Evolutionary conservation across 2,797 vertebrate genomes (phyloP), one percentile per base, ranked within the genome.

Genomic region (Avahi laniger): DNA sequence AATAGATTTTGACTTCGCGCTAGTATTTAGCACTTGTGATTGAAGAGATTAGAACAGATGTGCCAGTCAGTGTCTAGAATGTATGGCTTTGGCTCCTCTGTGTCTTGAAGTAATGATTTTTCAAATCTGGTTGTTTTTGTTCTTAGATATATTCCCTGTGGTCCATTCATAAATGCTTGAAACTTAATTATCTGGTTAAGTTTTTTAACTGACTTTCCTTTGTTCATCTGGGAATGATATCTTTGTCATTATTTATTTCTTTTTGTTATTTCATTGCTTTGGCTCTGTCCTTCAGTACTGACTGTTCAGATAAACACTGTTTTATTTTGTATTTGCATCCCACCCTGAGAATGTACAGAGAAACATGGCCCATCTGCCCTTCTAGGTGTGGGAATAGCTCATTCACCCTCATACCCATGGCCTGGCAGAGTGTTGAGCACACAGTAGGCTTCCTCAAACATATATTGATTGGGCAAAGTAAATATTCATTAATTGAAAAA

Each of bases 51-150:
- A 26, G 96, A 57, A 96, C 95, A 91, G 43, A 94, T 59, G 22
- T 57, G 22, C 54, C 54, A 57, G 22, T 76, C 46, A 89, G 76
- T 80, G 97, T 97, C 93, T 98, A 83, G 97, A 97, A 69, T 76
- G 57, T 61, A 35, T 41, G n/a, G 1, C 7, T 87, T 81, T 65
- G 30, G 33, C 38, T 57, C 26, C 41, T 83, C 43, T 38, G 61
- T 57, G 14, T 69, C 61, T 65, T 59, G 33, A 92, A 91, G 61
- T 69, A 78, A 94, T 69, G 17, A 86, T 57, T 93, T 92, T 93
- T 89, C 4, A 63, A 67, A 92, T 46, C 41, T 83, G 8, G 4
- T 57, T 78, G 46, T 48, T 88, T 86, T 78, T n/a, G 41, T 92
- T 87, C 84, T 89, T 67, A 81, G 41, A 33, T 88, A 22, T 73